Conservation (phyloP, 2,797 vertebrate genomes). For the Poecilia velifera region DNA sequence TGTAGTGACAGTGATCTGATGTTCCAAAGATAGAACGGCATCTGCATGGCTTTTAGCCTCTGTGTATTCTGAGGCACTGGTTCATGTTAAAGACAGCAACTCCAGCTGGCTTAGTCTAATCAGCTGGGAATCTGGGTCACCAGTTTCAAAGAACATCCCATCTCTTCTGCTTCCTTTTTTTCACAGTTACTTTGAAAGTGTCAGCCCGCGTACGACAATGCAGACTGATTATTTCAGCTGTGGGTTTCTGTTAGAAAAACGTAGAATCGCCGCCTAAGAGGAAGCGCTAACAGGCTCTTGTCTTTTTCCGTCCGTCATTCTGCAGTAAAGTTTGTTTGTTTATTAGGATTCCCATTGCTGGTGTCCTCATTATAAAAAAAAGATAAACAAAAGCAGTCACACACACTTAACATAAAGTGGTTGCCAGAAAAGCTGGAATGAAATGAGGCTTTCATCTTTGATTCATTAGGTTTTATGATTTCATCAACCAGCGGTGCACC, state of each 20-base stretch:
- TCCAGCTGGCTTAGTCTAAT: not conserved
- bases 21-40: not conserved
- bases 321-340: not conserved
- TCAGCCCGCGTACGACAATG: not conserved
- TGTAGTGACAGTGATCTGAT: not conserved
- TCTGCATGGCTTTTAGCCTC: not conserved
- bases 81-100: not conserved
- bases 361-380: too few species aligned
- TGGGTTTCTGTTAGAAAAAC: not conserved
- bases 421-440: not conserved
- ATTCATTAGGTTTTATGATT: not conserved
- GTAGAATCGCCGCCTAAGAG: not conserved
- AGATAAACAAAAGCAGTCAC: too few species aligned
- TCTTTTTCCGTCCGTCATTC: not conserved
- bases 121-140: constrained; percentile 1
- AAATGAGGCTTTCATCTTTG: not conserved
- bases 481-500: not conserved
- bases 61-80: not conserved
- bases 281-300: not conserved
- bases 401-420: not conserved
- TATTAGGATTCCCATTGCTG: too few species aligned
- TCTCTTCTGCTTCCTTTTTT: not conserved
- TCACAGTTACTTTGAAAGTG: not conserved
- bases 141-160: too few species aligned
- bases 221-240: not conserved